Percentiles rank a stretch among this genome's conserved stretches.
phyloP scores from a whole-genome alignment of 2,113 vertebrate species.

The Plecotus auritus region DNA sequence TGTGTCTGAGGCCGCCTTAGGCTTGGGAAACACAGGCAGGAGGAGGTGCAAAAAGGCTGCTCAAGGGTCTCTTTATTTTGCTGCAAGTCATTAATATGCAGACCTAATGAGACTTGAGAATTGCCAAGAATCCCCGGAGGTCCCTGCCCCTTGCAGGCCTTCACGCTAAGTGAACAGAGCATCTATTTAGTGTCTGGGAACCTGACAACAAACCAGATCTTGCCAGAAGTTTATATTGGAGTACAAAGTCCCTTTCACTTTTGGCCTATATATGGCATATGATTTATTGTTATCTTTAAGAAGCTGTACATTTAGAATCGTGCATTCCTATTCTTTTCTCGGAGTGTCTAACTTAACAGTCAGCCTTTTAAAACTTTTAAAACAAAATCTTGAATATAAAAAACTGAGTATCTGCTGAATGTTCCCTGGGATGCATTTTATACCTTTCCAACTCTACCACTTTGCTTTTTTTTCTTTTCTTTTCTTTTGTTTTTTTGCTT shows the following conservation, averaged over 20 bases:
- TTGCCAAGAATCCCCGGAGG: conserved; percentile 87
- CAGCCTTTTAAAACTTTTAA: conserved; percentile 60
- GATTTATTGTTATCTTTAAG: conserved; percentile 82
- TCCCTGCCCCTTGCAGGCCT: conserved; percentile 84
- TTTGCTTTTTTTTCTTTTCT: conserved; percentile 66
- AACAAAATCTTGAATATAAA: conserved; percentile 49
- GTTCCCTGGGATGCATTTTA: conserved; percentile 26
- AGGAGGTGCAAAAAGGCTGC: conserved; percentile 73
- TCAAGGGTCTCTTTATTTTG: conserved; percentile 85
- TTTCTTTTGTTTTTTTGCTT: no score
- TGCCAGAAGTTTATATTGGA: conserved; percentile 85
- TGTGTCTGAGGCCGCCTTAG: conserved; percentile 71
- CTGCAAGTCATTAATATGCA: conserved; percentile 92
- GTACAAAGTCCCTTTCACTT: conserved; percentile 83
- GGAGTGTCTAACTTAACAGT: conserved; percentile 65
- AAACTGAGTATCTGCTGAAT: background rate
- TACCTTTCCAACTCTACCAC: background rate
- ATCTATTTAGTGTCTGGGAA: conserved; percentile 90
- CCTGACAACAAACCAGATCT: conserved; percentile 86
- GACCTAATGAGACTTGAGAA: conserved; percentile 89
- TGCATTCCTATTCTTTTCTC: conserved; percentile 55
- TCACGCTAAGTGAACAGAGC: conserved; percentile 88
- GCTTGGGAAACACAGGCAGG: conserved; percentile 77
- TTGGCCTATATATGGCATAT: conserved; percentile 82
- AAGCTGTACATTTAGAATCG: conserved; percentile 65